phyloP scores from a whole-genome alignment of 2,113 vertebrate genomes.

The Dicaeum eximium region DNA sequence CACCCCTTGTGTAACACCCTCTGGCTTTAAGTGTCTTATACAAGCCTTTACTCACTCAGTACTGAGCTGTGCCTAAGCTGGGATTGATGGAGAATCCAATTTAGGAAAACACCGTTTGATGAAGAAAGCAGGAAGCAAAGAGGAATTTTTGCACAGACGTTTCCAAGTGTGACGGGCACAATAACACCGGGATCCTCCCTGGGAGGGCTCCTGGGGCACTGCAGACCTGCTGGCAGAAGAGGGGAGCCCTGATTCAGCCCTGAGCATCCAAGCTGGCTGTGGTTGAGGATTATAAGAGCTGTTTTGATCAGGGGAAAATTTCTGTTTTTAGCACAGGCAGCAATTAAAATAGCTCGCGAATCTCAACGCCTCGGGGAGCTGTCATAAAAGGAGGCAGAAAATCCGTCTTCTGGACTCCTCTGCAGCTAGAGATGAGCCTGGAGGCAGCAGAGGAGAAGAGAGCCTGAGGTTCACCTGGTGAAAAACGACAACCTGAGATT shows the following conservation, averaged over 20 bases:
- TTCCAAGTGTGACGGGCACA: neutral
- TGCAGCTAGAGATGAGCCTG: neutral
- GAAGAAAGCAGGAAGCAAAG: neutral
- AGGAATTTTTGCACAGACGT: neutral
- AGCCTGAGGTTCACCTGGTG: neutral
- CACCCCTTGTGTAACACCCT: slow-evolving; percentile 45
- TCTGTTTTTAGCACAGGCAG: slow-evolving; percentile 36
- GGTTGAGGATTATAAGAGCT: neutral
- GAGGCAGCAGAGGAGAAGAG: neutral
- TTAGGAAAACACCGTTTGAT: slow-evolving; percentile 47
- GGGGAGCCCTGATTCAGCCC: neutral
- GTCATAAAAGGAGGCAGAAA: neutral
- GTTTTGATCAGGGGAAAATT: neutral
- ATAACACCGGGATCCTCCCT: accelerated
- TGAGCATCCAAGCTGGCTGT: neutral
- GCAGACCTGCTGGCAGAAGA: neutral
- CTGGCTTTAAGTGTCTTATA: slow-evolving; percentile 38
- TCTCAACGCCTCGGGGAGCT: neutral
- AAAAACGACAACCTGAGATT: accelerated
- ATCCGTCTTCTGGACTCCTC: neutral
- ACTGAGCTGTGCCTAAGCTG: slow-evolving; percentile 50
- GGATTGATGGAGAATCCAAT: slow-evolving; percentile 56
- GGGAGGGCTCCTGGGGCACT: neutral
- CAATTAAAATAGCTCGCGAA: slow-evolving; percentile 17
- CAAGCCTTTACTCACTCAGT: slow-evolving; percentile 36